phyloP scores from a whole-genome alignment of 2,797 vertebrate species.

The Buceros bicornis region DNA sequence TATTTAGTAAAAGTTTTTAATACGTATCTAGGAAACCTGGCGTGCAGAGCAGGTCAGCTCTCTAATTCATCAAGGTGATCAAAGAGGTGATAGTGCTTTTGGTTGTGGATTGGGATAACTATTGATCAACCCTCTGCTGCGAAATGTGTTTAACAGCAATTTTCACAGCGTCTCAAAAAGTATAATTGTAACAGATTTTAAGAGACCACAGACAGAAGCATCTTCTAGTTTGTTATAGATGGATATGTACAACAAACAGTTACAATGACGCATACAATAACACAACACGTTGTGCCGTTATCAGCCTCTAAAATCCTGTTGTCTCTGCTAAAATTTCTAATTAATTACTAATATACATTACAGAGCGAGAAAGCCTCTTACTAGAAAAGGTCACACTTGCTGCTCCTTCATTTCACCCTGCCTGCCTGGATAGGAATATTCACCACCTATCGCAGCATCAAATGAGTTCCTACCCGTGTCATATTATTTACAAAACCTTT shows the following conservation, averaged over 20 bases:
- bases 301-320: not conserved
- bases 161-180: not conserved
- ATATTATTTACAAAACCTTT: constrained; percentile 63
- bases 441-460: constrained; percentile 30
- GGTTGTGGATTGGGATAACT: not conserved
- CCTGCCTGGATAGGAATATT: not conserved
- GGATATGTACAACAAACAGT: not conserved
- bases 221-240: not conserved
- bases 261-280: not conserved
- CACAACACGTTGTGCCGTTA: not conserved
- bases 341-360: not conserved
- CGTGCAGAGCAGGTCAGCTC: not conserved
- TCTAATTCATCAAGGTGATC: not conserved
- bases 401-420: not conserved
- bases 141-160: not conserved
- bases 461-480: constrained; percentile 35
- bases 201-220: not conserved
- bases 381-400: not conserved
- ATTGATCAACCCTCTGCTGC: not conserved
- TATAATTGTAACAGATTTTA: not conserved
- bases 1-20: not conserved
- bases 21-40: not conserved
- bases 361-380: not conserved
- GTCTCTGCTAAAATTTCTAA: constrained; percentile 12
- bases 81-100: not conserved